phyloP scores from a whole-genome alignment of 2,888 invertebrate species.

The Callyntrura guangdongensis region DNA sequence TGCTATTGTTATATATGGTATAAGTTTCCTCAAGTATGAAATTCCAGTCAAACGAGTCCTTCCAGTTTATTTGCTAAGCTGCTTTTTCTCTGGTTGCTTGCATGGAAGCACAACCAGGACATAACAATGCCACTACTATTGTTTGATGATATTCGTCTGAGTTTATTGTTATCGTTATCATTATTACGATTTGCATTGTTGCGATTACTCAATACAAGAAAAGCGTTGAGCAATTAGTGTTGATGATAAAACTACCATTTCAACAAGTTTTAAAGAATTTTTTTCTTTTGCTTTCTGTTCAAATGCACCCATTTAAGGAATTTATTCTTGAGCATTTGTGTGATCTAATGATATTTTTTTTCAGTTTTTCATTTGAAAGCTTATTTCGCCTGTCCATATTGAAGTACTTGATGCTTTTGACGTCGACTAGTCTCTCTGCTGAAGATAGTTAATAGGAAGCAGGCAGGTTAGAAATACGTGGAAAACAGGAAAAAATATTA shows the following conservation, averaged over 20 bases:
- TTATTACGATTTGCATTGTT: neutral
- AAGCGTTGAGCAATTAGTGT: slow-evolving; percentile 5
- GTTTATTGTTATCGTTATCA: neutral
- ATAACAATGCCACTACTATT: neutral
- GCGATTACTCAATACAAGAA: neutral
- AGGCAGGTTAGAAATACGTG: neutral
- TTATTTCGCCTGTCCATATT: no score
- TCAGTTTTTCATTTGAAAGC: no score
- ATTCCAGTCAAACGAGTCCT: slow-evolving; percentile 61
- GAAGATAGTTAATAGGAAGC: neutral
- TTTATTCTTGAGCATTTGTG: neutral
- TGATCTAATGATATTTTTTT: no score
- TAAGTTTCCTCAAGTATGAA: slow-evolving; percentile 26
- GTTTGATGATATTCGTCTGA: neutral
- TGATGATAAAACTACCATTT: neutral
- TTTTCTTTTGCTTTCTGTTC: neutral
- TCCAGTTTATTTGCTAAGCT: slow-evolving; percentile 24
- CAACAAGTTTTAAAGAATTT: slow-evolving; percentile 11
- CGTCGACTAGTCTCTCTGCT: no score
- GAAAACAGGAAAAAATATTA: slow-evolving; percentile 8
- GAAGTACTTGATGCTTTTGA: neutral
- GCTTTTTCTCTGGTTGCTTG: neutral
- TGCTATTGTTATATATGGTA: neutral
- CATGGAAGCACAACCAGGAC: neutral
- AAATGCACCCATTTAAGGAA: neutral